These are phyloP conservation scores for Mythimna albipuncta DNA, from an alignment of 2,888 invertebrate genomes.

Conservation along the genomic window DNA sequence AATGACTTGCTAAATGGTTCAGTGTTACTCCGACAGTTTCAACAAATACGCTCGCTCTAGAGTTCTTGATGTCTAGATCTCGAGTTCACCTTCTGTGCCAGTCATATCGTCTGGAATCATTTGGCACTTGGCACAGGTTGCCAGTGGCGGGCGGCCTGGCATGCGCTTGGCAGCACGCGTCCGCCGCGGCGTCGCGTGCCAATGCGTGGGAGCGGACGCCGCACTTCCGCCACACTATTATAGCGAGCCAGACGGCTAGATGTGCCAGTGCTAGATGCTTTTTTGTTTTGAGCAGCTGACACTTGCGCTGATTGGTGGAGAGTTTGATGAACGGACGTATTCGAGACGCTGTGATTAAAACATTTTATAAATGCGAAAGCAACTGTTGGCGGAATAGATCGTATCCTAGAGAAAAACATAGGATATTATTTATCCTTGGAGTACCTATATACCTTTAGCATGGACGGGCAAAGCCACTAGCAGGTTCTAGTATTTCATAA, in stretches of 20 bases:
- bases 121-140: constrained; percentile 53
- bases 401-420: too few species aligned
- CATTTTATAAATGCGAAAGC: not conserved
- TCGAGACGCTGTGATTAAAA: not conserved
- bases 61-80: not conserved
- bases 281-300: constrained; percentile 40
- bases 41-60: not conserved
- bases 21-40: too few species aligned
- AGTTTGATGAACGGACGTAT: not conserved
- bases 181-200: constrained; percentile 79
- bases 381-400: too few species aligned
- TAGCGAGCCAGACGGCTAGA: constrained; percentile 58
- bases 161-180: constrained; percentile 64
- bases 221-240: constrained; percentile 80
- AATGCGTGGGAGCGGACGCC: constrained; percentile 85
- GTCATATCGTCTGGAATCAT: constrained; percentile 23
- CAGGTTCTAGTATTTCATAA: not conserved
- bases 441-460: too few species aligned
- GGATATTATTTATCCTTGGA: too few species aligned
- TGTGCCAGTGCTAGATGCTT: constrained; percentile 38
- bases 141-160: constrained; percentile 55
- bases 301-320: constrained; percentile 15
- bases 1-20: too few species aligned
- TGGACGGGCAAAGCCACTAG: too few species aligned
- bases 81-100: constrained; percentile 50